Evolutionary conservation across 92 coral and sea anemone species (phyloP), one percentile per base, ranked within the genome.

Genomic region (Phenganax stokvisi): DNA sequence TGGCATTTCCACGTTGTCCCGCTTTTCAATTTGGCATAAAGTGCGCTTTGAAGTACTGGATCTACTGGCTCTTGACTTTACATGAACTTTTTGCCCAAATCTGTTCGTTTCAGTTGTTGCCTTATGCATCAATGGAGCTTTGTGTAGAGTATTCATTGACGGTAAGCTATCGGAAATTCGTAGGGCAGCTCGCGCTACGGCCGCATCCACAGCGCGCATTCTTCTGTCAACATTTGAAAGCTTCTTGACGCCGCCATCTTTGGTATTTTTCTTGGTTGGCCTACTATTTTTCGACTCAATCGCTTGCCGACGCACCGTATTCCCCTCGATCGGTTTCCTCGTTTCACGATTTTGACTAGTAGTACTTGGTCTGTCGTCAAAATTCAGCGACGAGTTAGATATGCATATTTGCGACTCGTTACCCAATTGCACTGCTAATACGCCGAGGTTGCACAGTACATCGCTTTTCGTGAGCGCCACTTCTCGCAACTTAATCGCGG

Each of bases 371-470:
- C 65, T 13, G 65, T 69, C 31, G 55, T 79, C 69, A n/a, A 79
- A 79, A 51, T 11, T 79, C 15, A 79, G 53, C 1, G 83, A 47
- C 12, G 83, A 79, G 5, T 37, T 37, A 10, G 83, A 79, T 12
- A 79, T 79, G 69, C 83, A 79, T 6, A 79, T 79, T 53, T 79
- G 83, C 20, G 73, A 62, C 30, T 79, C 83, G 74, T 79, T 79
- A 10, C 83, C 83, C 51, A 79, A 54, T 13, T 79, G 83, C 5
- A 79, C 83, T 0, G 83, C 83, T 28, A 79, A 54, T 10, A 79
- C 83, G 29, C 74, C 74, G 15, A 79, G 83, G 52, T 54, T 54
- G 55, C 83, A 54, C 27, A 79, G 57, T 9, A 79, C 6, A 15
- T 79, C 83, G n/a, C 73, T 54, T 37, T 64, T 79, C 10, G 73